Conservation (phyloP, 2,888 invertebrate genomes). For the Dromius quadrimaculatus region DNA sequence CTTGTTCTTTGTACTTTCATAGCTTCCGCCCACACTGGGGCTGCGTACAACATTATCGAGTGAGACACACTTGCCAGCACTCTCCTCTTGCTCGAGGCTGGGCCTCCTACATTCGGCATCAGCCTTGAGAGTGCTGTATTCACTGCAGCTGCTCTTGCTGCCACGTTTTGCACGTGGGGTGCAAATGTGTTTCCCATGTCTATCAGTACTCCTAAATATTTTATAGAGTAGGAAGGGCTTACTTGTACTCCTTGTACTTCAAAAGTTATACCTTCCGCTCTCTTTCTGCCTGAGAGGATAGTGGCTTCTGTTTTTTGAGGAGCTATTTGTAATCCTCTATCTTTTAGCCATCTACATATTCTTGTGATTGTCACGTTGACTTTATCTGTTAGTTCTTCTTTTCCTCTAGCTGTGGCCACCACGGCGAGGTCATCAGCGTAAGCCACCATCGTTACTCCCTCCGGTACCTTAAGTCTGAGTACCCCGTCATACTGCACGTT, state of each 20-base stretch:
- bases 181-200: neutral
- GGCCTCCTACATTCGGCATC: constrained; percentile 7
- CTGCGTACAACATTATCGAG: constrained; percentile 28
- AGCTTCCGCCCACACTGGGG: constrained; percentile 21
- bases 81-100: constrained; percentile 17
- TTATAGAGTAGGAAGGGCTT: too few species aligned
- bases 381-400: neutral
- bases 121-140: neutral
- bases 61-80: constrained; percentile 10
- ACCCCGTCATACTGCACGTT: neutral
- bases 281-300: neutral
- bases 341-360: neutral
- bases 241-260: neutral
- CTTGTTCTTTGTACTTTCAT: neutral
- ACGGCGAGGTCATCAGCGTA: neutral
- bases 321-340: neutral
- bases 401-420: neutral
- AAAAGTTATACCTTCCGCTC: neutral
- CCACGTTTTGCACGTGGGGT: neutral
- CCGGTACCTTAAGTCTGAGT: neutral
- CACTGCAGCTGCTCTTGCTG: neutral
- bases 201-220: neutral
- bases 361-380: neutral
- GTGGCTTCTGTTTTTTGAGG: neutral
- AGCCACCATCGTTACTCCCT: neutral